Percentiles rank a stretch among this genome's conserved stretches.
These are phyloP conservation scores for Oryctes rhinoceros DNA, from an alignment of 1,140 invertebrate species.

Conservation along the genomic window DNA sequence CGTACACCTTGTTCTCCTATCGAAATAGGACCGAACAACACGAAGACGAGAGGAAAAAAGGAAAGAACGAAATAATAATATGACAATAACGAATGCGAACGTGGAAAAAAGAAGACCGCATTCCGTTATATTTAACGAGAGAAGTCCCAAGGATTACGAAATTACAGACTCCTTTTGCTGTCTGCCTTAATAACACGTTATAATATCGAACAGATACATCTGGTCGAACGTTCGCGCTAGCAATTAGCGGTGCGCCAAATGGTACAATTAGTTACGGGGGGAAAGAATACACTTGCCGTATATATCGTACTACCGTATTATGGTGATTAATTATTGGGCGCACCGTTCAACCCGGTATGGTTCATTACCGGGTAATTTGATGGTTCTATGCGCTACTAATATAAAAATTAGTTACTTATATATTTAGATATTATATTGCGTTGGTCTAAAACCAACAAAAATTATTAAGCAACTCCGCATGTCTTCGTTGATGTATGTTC, in stretches of 20 bases:
- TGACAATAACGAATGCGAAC: constrained; percentile 29
- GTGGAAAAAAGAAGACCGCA: constrained; percentile 27
- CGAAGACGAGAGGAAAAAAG: constrained; percentile 10
- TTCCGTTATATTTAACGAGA: constrained; percentile 39
- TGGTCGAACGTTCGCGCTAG: constrained; percentile 18
- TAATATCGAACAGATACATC: constrained; percentile 38
- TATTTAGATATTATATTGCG: not conserved
- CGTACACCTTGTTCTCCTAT: not conserved
- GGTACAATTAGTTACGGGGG: constrained; percentile 37
- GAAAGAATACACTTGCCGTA: constrained; percentile 21
- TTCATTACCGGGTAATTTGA: constrained; percentile 25
- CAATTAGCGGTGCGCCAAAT: constrained; percentile 37
- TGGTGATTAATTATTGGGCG: constrained; percentile 18
- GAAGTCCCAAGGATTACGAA: constrained; percentile 34
- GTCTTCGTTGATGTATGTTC: not conserved
- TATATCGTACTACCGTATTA: constrained; percentile 38
- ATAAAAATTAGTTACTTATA: constrained; percentile 1
- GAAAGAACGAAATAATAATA: constrained; percentile 29
- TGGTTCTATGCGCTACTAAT: not conserved
- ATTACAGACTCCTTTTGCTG: constrained; percentile 33
- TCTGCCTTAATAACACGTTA: constrained; percentile 40
- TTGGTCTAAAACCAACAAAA: not conserved
- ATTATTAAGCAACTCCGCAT: too few relatives aligned
- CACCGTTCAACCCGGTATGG: not conserved
- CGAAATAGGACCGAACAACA: constrained; percentile 5